Evolutionary conservation across 2,113 vertebrate genomes (phyloP).

Genomic region (Orycteropus afer): DNA sequence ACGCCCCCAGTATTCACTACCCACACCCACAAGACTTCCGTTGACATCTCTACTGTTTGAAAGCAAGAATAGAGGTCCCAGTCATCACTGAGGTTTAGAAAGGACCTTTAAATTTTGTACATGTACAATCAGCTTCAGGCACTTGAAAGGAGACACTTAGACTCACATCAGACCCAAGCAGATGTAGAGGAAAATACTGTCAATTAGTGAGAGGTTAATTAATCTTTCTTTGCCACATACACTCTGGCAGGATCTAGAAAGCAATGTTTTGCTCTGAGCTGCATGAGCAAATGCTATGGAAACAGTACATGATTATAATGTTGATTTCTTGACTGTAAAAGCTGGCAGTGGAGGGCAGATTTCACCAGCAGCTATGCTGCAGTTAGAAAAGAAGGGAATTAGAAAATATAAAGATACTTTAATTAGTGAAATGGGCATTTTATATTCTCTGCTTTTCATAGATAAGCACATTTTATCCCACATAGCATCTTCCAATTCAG

Average conservation of each 20-base stretch:
- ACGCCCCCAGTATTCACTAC: neutral
- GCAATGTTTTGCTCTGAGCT: constrained; percentile 62
- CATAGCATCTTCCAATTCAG: neutral
- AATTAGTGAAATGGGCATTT: constrained; percentile 65
- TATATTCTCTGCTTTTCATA: constrained; percentile 59
- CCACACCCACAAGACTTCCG: neutral
- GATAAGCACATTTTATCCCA: constrained; percentile 30
- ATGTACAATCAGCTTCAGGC: constrained; percentile 63
- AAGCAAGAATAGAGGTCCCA: neutral
- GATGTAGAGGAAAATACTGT: constrained; percentile 77
- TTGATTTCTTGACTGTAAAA: constrained; percentile 73
- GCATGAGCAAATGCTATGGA: constrained; percentile 72
- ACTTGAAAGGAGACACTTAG: constrained; percentile 71
- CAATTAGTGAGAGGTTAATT: constrained; percentile 80
- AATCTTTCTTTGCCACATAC: constrained; percentile 73
- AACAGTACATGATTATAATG: constrained; percentile 75
- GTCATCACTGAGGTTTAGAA: constrained; percentile 51
- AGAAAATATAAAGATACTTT: constrained; percentile 73
- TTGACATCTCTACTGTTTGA: neutral
- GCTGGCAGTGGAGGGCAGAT: constrained; percentile 51
- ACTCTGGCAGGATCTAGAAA: constrained; percentile 71
- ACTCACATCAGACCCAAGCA: constrained; percentile 62
- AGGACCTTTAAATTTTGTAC: constrained; percentile 72
- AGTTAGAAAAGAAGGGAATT: constrained; percentile 61
- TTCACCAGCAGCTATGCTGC: constrained; percentile 52